phyloP scores from a whole-genome alignment of 2,797 vertebrate genomes.

The Notolepis coatsorum region DNA sequence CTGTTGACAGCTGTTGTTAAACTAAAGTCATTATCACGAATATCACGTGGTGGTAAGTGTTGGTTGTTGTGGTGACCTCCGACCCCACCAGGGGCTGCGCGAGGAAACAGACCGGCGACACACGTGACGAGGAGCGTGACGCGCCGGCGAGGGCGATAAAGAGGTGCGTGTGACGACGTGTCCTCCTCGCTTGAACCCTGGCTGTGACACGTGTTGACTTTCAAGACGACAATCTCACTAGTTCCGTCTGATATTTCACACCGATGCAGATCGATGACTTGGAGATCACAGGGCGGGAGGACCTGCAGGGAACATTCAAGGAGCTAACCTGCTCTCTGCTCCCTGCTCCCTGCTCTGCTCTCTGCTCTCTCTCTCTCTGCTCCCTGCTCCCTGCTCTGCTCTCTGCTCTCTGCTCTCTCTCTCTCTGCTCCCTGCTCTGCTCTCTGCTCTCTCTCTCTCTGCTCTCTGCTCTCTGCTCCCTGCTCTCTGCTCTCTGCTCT shows the following conservation, averaged over 20 bases:
- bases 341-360: conserved; percentile 95
- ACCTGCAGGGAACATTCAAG: conserved; percentile 95
- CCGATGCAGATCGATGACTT: conserved; percentile 90
- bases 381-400: conserved; percentile 95
- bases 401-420: conserved; percentile 88
- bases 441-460: no score
- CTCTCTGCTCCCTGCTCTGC: conserved; percentile 94
- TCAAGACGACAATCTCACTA: not conserved
- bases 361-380: no score
- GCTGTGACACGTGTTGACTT: no score
- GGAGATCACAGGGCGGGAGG: conserved; percentile 93
- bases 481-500: no score
- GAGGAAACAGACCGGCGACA: no score
- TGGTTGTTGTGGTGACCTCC: no score
- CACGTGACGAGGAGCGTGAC: conserved; percentile 92
- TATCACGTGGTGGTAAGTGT: no score
- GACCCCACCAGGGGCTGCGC: no score
- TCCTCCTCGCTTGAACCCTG: no score
- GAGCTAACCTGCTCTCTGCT: conserved; percentile 91
- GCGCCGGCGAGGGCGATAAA: conserved; percentile 88
- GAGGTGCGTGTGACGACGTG: conserved; percentile 90
- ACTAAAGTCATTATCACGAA: no score
- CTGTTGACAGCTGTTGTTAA: no score
- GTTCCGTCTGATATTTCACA: not conserved
- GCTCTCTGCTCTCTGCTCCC: no score